phyloP scores from a whole-genome alignment of 2,797 vertebrate species.

The Argentina silus region DNA sequence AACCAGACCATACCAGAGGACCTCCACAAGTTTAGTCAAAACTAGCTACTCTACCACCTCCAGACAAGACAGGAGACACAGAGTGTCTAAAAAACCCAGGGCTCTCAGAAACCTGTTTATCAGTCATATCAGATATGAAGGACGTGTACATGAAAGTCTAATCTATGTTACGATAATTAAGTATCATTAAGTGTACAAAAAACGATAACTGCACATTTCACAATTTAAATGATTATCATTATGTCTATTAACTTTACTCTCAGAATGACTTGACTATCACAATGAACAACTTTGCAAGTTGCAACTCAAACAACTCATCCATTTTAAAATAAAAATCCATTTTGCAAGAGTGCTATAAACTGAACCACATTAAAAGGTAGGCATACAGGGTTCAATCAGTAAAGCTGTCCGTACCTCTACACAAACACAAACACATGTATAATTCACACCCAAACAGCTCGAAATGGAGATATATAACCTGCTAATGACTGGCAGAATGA shows the following conservation, averaged over 20 bases:
- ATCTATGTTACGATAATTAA: too few relatives aligned
- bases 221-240: background rate
- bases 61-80: background rate
- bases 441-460: constrained; percentile 36
- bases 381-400: constrained; percentile 34
- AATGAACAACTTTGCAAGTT: background rate
- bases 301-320: constrained; percentile 51
- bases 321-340: constrained; percentile 46
- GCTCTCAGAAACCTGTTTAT: too few relatives aligned
- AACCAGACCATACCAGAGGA: too few relatives aligned
- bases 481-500: constrained; percentile 64
- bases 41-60: constrained; percentile 8
- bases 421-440: constrained; percentile 13
- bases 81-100: background rate
- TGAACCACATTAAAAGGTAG: constrained; percentile 57
- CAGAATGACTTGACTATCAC: background rate
- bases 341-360: constrained; percentile 49
- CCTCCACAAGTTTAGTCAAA: constrained; percentile 12
- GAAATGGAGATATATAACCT: constrained; percentile 58
- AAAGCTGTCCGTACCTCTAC: constrained; percentile 16
- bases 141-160: too few relatives aligned
- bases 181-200: background rate
- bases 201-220: background rate
- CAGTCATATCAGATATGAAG: too few relatives aligned
- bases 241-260: background rate